A percentile compares a stretch with the other conserved stretches of the same genome.
phyloP scores from a whole-genome alignment of 2,113 vertebrate species.

The Dermatemys mawii region DNA sequence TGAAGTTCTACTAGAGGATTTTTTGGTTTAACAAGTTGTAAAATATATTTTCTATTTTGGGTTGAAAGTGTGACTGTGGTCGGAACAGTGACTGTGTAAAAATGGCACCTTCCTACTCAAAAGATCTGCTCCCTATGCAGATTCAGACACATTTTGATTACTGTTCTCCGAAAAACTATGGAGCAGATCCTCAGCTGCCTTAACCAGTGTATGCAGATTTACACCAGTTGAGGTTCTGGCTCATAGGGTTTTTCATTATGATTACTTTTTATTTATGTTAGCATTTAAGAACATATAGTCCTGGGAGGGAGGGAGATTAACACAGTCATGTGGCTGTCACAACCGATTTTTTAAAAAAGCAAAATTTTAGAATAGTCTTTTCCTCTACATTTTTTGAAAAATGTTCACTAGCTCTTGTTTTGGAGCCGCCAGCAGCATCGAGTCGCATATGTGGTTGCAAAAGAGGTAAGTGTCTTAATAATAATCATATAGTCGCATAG shows the following conservation, averaged over 20 bases:
- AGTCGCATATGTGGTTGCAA: background rate
- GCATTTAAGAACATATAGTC: background rate
- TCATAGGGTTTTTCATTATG: background rate
- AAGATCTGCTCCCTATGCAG: slow-evolving; percentile 59
- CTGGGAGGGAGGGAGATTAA: background rate
- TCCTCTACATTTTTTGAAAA: background rate
- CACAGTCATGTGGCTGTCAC: background rate
- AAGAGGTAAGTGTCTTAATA: background rate
- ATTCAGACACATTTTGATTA: slow-evolving; percentile 6
- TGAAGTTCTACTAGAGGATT: slow-evolving; percentile 67
- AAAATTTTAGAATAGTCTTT: background rate
- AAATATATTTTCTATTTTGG: slow-evolving; percentile 76
- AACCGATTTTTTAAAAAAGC: background rate
- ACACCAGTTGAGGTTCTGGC: background rate
- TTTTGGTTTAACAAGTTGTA: slow-evolving; percentile 70
- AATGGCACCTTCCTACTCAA: slow-evolving; percentile 71
- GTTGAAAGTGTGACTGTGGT: slow-evolving; percentile 65
- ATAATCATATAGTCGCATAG: background rate
- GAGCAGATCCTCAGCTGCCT: background rate
- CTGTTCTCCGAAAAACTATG: slow-evolving; percentile 15
- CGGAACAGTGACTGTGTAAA: slow-evolving; percentile 68
- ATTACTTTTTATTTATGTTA: background rate
- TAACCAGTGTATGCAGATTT: background rate
- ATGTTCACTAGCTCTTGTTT: background rate
- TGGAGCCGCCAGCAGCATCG: background rate